Base-by-base conservation (phyloP, 2,888 invertebrate species). In the Chesias legatella region DNA sequence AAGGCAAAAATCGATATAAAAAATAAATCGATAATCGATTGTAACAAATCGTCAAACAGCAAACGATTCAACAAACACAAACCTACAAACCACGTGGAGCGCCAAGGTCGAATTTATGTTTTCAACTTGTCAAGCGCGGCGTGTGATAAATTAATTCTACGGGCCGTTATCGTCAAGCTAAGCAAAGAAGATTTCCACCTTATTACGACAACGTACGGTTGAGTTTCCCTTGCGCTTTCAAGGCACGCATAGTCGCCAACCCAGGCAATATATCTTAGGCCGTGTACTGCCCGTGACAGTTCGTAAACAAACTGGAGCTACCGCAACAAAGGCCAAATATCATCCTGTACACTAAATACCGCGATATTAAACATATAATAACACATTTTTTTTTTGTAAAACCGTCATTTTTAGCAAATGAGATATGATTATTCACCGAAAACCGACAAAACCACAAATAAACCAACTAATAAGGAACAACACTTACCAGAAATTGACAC, bases 91-190 rank as follows among this genome's bases (percentile, higher is more conserved):
- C 88, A 88, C 88, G 88, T 88, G 88, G 85, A 78, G 79, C 77
- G 74, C 74, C 88, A 88, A 88, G 88, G 88, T 88, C 88, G 85
- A 88, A 88, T 88, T 88, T 88, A 88, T 88, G 88, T 88, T 88
- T 88, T 88, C 88, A 86, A 88, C 88, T 88, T 88, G 88, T 88
- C 88, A 88, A 88, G 86, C 84, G 55, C 83, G 86, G 82, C 86
- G 85, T 84, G 86, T 88, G 85, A 88, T 88, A 88, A 88, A 88
- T 88, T 88, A 88, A 88, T 88, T 85, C 88, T 83, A 85, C 84
- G 82, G 76, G 81, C 82, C 83, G 85, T 86, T 86, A 88, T 82
- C 77, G 79, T 67, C 47, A 23, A 5, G 23, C 9, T 6, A 3
- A 1, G 29, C 8, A 43, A 49, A 7, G 8, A 36, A 29, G 77